Evolutionary conservation across 2,113 vertebrate species (phyloP).

Genomic region (Calidris pugnax): DNA sequence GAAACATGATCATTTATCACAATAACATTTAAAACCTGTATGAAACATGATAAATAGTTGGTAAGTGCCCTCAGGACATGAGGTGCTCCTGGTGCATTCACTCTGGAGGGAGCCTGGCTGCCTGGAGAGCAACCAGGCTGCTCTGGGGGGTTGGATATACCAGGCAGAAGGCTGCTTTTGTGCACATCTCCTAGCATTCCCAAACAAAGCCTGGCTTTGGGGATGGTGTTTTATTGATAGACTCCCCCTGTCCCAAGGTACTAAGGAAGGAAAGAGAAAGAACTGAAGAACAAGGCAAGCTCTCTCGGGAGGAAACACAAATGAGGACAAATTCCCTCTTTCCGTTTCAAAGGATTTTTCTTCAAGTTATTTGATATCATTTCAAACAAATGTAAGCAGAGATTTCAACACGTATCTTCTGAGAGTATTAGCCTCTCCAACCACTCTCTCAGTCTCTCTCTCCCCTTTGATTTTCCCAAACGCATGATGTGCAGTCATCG

Average conservation of each 20-base stretch:
- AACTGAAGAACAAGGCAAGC: not conserved
- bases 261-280: not conserved
- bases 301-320: not conserved
- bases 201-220: not conserved
- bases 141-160: not conserved
- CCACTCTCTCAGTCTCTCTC: not conserved
- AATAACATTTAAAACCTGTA: not conserved
- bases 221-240: not conserved
- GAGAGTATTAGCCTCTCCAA: not conserved
- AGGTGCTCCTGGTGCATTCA: not conserved
- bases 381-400: slow-evolving; percentile 7
- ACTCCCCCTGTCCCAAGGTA: not conserved
- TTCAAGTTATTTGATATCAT: not conserved
- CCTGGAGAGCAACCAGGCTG: not conserved
- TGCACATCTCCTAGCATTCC: not conserved
- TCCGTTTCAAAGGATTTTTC: slow-evolving; percentile 8
- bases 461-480: not conserved
- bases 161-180: not conserved
- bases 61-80: rapidly evolving
- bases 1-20: not conserved
- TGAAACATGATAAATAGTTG: not conserved
- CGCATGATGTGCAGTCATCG: rapidly evolving
- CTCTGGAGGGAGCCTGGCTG: not conserved
- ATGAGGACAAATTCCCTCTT: slow-evolving; percentile 7
- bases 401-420: not conserved